phyloP scores from a whole-genome alignment of 2,888 invertebrate genomes.

The Ormyrus rosae region DNA sequence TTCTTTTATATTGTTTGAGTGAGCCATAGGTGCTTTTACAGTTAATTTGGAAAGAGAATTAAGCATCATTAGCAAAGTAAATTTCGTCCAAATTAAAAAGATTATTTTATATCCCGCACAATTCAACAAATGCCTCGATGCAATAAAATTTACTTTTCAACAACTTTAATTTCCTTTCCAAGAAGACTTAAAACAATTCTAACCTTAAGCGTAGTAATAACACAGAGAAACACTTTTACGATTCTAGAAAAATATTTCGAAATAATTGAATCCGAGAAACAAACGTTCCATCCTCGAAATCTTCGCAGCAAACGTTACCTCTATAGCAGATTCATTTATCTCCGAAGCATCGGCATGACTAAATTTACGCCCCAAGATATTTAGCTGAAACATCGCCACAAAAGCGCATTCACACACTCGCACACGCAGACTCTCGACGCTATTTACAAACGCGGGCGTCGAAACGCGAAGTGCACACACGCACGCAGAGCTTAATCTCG shows the following conservation, averaged over 20 bases:
- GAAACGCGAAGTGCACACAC: neutral
- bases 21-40: neutral
- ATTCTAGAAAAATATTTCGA: neutral
- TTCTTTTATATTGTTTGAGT: neutral
- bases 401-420: slow-evolving; percentile 6
- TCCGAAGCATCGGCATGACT: neutral
- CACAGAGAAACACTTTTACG: neutral
- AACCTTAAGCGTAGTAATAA: neutral
- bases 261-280: too few relatives aligned
- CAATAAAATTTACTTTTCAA: too few relatives aligned
- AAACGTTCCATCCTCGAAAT: too few relatives aligned
- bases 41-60: neutral
- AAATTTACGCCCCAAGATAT: slow-evolving; percentile 16
- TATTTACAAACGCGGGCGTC: slow-evolving; percentile 41
- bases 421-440: neutral
- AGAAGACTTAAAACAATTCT: neutral
- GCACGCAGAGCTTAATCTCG: slow-evolving; percentile 16
- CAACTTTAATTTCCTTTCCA: neutral
- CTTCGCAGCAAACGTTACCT: too few relatives aligned
- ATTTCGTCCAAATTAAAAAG: too few relatives aligned
- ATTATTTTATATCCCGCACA: too few relatives aligned
- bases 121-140: too few relatives aligned
- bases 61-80: too few relatives aligned
- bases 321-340: neutral
- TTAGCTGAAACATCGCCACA: slow-evolving; percentile 18